Conservation (phyloP, 2,888 invertebrate species). For the Apoda limacodes region DNA sequence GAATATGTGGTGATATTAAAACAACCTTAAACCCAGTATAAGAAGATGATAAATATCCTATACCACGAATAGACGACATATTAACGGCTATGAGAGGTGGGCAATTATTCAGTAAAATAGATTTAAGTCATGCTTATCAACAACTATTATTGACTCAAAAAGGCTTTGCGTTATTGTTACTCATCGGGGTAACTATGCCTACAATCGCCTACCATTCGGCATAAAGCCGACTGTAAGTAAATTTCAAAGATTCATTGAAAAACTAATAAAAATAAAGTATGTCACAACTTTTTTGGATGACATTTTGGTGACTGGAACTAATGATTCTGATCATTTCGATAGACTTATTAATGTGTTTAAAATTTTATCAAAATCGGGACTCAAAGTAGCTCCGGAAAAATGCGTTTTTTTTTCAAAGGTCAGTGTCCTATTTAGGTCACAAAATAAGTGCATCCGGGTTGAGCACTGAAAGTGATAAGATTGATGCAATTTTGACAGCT, state of each 20-base stretch:
- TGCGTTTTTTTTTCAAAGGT: conserved; percentile 6
- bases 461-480: conserved; percentile 10
- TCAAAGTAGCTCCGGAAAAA: conserved; percentile 12
- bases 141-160: conserved; percentile 19
- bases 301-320: conserved; percentile 15
- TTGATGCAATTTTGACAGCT: conserved; percentile 12
- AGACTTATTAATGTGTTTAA: conserved; percentile 11
- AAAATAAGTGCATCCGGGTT: conserved; percentile 10
- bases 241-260: conserved; percentile 19
- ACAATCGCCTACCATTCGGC: conserved; percentile 18
- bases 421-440: conserved; percentile 5
- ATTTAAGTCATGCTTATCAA: conserved; percentile 20
- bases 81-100: conserved; percentile 21
- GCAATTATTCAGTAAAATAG: conserved; percentile 21
- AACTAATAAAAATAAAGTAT: conserved; percentile 8
- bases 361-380: conserved; percentile 9
- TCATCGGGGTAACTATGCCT: conserved; percentile 19
- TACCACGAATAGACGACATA: conserved; percentile 20
- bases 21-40: conserved; percentile 19
- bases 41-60: conserved; percentile 15
- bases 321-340: conserved; percentile 4
- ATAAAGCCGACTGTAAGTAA: conserved; percentile 19
- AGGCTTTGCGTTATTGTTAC: conserved; percentile 18
- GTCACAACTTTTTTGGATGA: conserved; percentile 16
- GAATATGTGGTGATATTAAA: conserved; percentile 21